phyloP scores from a whole-genome alignment of 2,888 invertebrate species.

The Apodemia hepburni region DNA sequence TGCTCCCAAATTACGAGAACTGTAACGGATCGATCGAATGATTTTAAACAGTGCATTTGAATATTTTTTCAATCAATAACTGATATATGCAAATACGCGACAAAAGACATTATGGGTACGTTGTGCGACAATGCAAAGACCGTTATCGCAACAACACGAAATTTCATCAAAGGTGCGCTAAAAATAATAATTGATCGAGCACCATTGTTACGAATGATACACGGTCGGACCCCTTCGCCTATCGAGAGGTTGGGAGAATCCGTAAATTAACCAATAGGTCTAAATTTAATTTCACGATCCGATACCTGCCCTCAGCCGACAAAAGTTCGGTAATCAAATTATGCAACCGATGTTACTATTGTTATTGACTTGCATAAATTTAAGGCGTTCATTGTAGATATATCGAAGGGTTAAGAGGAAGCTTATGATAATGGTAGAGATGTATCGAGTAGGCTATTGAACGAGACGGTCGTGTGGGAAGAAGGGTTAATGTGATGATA shows the following conservation, averaged over 20 bases:
- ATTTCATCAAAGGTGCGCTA: slow-evolving; percentile 75
- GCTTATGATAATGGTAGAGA: slow-evolving; percentile 61
- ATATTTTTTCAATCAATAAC: slow-evolving; percentile 80
- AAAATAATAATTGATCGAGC: slow-evolving; percentile 76
- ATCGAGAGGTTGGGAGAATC: slow-evolving; percentile 67
- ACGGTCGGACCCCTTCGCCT: slow-evolving; percentile 50
- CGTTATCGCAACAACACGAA: slow-evolving; percentile 73
- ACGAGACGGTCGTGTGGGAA: slow-evolving; percentile 66
- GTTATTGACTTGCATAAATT: slow-evolving; percentile 73
- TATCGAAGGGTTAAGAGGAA: slow-evolving; percentile 62
- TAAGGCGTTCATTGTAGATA: slow-evolving; percentile 67
- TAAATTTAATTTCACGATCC: slow-evolving; percentile 77
- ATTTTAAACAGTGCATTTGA: slow-evolving; percentile 66
- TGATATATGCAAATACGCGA: slow-evolving; percentile 71
- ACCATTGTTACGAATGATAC: slow-evolving; percentile 69
- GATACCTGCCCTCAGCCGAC: slow-evolving; percentile 71
- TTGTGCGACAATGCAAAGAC: slow-evolving; percentile 65
- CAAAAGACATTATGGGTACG: slow-evolving; percentile 57
- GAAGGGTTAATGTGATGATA: slow-evolving; percentile 69
- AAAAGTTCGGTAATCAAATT: slow-evolving; percentile 77
- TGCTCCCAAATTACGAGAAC: slow-evolving; percentile 52
- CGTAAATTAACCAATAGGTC: slow-evolving; percentile 78
- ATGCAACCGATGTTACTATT: slow-evolving; percentile 75
- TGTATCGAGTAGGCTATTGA: slow-evolving; percentile 65
- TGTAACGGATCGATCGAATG: slow-evolving; percentile 72